Conservation (phyloP, 2,797 vertebrate species). For the Chanos chanos region DNA sequence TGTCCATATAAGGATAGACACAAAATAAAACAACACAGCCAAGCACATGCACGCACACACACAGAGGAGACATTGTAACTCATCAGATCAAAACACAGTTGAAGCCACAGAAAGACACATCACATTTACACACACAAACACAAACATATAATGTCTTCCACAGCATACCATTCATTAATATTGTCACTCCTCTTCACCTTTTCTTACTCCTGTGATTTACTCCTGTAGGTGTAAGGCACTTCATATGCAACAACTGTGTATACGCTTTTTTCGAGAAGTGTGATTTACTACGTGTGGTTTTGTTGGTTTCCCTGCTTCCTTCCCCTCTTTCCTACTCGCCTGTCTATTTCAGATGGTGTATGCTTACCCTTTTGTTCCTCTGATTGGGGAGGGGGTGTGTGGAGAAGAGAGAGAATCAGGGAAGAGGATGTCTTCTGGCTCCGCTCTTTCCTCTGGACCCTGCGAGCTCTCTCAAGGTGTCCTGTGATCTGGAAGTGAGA, state of each 20-base stretch:
- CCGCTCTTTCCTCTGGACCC: conserved; percentile 61
- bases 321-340: conserved; percentile 52
- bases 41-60: not conserved
- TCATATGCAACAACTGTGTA: not conserved
- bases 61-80: not conserved
- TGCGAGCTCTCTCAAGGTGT: conserved; percentile 32
- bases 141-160: conserved; percentile 11
- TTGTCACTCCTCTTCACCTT: not conserved
- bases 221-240: not conserved
- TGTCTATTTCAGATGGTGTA: conserved; percentile 64
- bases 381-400: conserved; percentile 65
- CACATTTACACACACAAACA: conserved; percentile 13
- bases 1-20: conserved; percentile 60
- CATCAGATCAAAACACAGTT: not conserved
- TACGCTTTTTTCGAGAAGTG: conserved; percentile 11
- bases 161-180: no score
- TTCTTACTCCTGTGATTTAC: not conserved
- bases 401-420: conserved; percentile 37
- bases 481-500: conserved; percentile 17
- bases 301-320: conserved; percentile 64
- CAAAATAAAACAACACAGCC: conserved; percentile 29
- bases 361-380: conserved; percentile 64
- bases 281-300: conserved; percentile 32
- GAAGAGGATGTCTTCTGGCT: conserved; percentile 63
- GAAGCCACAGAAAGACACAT: conserved; percentile 5